phyloP scores from a whole-genome alignment of 1,140 invertebrate genomes.

The Batillaria attramentaria region DNA sequence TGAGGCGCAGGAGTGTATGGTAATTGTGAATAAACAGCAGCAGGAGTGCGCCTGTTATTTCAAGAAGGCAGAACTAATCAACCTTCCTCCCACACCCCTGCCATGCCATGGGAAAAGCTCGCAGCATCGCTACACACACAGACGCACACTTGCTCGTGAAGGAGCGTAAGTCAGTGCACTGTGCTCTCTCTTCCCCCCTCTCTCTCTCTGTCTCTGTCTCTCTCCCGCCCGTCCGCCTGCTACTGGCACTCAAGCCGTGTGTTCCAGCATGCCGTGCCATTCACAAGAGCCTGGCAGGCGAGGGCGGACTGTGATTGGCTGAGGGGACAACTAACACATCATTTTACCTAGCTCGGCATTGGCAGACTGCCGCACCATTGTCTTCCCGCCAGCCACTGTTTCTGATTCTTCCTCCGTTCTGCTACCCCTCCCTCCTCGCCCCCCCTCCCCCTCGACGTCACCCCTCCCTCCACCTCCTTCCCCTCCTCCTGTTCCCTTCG shows the following conservation, averaged over 20 bases:
- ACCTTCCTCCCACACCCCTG: background rate
- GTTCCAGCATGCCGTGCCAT: slow-evolving; percentile 19
- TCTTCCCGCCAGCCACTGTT: too few species aligned
- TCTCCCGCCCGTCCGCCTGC: background rate
- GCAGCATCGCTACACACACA: background rate
- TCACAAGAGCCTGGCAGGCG: slow-evolving; percentile 22
- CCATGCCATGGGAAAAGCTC: background rate
- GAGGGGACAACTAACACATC: slow-evolving; percentile 28
- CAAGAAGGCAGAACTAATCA: slow-evolving; percentile 9
- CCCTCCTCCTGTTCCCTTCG: background rate
- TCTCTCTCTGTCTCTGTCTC: slow-evolving; percentile 1
- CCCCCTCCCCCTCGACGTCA: background rate
- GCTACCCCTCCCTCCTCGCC: background rate
- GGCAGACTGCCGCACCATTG: slow-evolving; percentile 22
- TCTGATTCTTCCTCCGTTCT: background rate
- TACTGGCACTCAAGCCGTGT: too few species aligned
- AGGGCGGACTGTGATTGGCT: background rate
- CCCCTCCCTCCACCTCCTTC: background rate
- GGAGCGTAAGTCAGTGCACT: background rate
- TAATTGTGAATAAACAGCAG: too few species aligned
- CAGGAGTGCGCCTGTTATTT: background rate
- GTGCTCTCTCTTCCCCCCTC: slow-evolving; percentile 1
- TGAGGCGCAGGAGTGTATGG: too few species aligned
- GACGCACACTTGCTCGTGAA: background rate
- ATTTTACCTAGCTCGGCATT: slow-evolving; percentile 31